These are phyloP conservation scores for Characodon lateralis DNA, from an alignment of 2,797 vertebrate genomes.

Conservation along the genomic window DNA sequence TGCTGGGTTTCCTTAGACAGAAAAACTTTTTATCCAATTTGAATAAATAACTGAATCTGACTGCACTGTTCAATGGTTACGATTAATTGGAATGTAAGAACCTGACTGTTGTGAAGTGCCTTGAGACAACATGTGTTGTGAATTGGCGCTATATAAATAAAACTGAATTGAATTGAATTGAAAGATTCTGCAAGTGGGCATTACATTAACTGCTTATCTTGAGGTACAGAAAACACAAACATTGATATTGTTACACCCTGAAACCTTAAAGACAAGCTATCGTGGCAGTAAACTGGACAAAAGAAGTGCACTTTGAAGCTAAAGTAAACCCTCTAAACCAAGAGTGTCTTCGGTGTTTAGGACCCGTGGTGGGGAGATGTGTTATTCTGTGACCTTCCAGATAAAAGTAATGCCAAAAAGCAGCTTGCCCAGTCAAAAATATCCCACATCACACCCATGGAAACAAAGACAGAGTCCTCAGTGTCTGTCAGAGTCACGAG, in stretches of 20 bases:
- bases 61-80: too few relatives aligned
- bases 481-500: slow-evolving; percentile 27
- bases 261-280: background rate
- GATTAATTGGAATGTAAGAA: too few relatives aligned
- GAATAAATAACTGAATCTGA: too few relatives aligned
- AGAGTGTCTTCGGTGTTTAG: slow-evolving; percentile 1
- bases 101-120: too few relatives aligned
- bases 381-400: slow-evolving; percentile 9
- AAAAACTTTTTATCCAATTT: too few relatives aligned
- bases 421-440: background rate
- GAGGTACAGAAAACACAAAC: background rate
- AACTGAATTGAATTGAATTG: too few relatives aligned
- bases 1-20: too few relatives aligned
- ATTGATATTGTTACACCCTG: background rate
- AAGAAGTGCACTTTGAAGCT: background rate
- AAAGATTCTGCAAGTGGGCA: too few relatives aligned
- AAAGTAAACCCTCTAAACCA: slow-evolving; percentile 1
- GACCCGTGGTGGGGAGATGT: background rate
- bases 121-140: too few relatives aligned
- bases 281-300: background rate
- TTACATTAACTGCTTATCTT: too few relatives aligned
- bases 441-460: slow-evolving; percentile 7
- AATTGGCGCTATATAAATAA: too few relatives aligned
- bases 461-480: slow-evolving; percentile 7
- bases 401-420: background rate